Evolutionary conservation across 2,888 invertebrate genomes (phyloP).

Genomic region (Euproctis similis): DNA sequence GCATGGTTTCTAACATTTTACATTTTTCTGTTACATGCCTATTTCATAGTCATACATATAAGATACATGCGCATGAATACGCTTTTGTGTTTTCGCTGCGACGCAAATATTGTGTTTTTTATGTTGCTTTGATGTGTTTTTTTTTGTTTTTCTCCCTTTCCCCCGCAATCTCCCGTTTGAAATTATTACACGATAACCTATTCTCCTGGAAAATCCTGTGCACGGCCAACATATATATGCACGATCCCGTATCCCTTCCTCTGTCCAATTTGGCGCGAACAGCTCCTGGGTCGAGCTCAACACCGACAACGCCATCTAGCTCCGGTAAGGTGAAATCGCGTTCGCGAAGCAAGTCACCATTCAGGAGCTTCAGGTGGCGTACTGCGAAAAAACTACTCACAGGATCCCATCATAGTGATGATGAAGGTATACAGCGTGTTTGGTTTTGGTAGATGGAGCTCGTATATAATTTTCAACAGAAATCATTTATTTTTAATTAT

Average conservation of each 20-base stretch:
- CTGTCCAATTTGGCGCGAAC: conserved; percentile 23
- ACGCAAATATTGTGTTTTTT: conserved; percentile 53
- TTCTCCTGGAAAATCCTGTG: conserved; percentile 9
- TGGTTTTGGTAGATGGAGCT: conserved; percentile 40
- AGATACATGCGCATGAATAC: conserved; percentile 34
- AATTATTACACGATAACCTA: conserved; percentile 1
- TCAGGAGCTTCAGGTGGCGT: conserved; percentile 94
- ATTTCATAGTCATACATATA: conserved; percentile 11
- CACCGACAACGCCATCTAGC: conserved; percentile 63
- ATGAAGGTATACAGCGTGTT: conserved; percentile 80
- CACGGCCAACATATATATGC: conserved; percentile 11
- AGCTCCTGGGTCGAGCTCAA: conserved; percentile 62
- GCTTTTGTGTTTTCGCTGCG: conserved; percentile 65
- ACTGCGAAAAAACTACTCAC: conserved; percentile 82
- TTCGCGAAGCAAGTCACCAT: conserved; percentile 94
- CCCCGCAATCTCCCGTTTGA: background rate
- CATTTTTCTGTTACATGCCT: conserved; percentile 48
- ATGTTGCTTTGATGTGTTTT: conserved; percentile 68
- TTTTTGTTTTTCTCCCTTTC: conserved; percentile 35
- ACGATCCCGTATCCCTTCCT: conserved; percentile 16
- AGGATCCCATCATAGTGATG: conserved; percentile 85
- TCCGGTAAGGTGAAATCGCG: conserved; percentile 86
- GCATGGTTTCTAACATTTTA: conserved; percentile 44
- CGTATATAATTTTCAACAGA: too few relatives aligned
- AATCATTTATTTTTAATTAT: too few relatives aligned